These are phyloP conservation scores for Megatriorchis doriae DNA, from an alignment of 2,113 vertebrate genomes.

Conservation along the genomic window DNA sequence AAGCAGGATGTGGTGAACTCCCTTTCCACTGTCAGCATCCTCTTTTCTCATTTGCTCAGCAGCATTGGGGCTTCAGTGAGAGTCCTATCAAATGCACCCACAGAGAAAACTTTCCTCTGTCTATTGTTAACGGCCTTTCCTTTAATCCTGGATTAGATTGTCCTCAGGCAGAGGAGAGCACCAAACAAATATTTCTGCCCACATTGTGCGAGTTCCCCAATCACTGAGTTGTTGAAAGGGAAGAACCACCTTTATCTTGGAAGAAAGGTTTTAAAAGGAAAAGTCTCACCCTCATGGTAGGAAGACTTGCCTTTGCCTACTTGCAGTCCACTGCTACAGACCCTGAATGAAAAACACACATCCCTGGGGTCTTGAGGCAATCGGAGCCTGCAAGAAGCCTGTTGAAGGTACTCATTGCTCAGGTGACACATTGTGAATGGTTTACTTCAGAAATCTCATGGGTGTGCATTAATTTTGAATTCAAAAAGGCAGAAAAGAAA, in stretches of 20 bases:
- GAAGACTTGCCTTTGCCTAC: neutral
- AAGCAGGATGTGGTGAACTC: neutral
- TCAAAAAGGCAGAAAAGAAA: neutral
- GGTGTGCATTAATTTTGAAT: neutral
- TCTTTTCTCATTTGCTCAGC: neutral
- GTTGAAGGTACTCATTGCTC: neutral
- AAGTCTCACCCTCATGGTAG: accelerated
- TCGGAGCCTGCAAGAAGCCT: neutral
- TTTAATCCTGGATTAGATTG: neutral
- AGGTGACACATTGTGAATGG: neutral
- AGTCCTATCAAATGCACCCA: neutral
- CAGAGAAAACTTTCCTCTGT: neutral
- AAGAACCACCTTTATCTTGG: neutral
- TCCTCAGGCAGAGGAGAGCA: neutral
- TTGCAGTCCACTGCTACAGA: neutral
- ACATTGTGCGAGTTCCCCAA: neutral
- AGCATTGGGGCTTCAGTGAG: accelerated
- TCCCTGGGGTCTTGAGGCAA: neutral
- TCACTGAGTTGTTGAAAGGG: neutral
- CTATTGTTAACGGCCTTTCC: neutral
- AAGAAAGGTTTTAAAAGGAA: neutral
- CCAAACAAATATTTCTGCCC: neutral
- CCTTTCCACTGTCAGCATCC: neutral
- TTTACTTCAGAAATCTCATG: neutral
- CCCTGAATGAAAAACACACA: neutral